Base-by-base conservation (phyloP, 2,113 vertebrate genomes). In the Craseonycteris thonglongyai region DNA sequence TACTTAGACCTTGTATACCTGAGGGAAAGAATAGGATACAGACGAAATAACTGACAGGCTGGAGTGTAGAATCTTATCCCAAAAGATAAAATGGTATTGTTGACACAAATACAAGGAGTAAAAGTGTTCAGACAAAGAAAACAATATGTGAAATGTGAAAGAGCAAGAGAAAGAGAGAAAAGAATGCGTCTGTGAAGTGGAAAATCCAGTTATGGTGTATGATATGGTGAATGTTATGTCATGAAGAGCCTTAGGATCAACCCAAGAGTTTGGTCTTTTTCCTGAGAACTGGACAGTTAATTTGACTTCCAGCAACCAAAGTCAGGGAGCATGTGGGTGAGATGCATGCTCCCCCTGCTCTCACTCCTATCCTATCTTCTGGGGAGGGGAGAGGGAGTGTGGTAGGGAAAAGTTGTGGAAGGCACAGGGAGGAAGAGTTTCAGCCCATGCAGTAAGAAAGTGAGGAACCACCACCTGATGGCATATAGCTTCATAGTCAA, bases 321-420 rank as follows among this genome's bases (percentile, higher is more conserved):
- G 28, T 61, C 35, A 69, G 51, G 28, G 15, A 42, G 58, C 26
- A 33, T 4, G 3, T 58, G 45, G 15, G 30, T 14, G 18, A 42
- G 7, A 38, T 24, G 19, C 15, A 15, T 45, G 21, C 1, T 6
- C 13, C 19, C 6, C 15, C 2, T 19, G 8, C 24, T 22, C 3
- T 33, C 30, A 4, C 3, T 35, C 58, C 26, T 40, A 6, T 6
- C 45, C 26, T 28, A 0, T 63, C 45, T n/a, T 69, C 76, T 72
- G 5, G 7, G 22, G 10, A 5, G 45, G 33, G 13, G 6, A 40
- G 56, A 49, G 9, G 21, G 30, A 3, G 2, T 9, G 1, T 3
- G 9, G 47, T 9, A 35, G 75, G 26, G 51, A 30, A 78, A 88
- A 30, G 1, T 19, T 74, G 18, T 28, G 4, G 5, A 13, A 54